Conservation (phyloP, 2,888 invertebrate genomes). For the Hirtodrosophila cameraria region DNA sequence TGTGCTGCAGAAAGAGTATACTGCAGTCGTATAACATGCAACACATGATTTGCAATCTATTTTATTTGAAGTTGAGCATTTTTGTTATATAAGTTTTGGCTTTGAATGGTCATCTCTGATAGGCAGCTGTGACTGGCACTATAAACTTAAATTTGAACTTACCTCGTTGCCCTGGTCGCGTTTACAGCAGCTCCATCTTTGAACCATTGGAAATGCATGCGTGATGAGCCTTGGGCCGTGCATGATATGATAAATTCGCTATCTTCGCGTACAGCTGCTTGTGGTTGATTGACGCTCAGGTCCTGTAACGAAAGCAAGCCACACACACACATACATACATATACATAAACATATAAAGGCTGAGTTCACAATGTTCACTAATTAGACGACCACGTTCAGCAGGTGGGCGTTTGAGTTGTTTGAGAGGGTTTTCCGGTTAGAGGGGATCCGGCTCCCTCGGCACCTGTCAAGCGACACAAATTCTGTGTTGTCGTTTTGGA, state of each 20-base stretch:
- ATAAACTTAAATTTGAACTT: constrained; percentile 64
- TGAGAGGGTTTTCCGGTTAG: constrained; percentile 10
- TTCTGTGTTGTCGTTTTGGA: constrained; percentile 10
- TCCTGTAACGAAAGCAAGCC: constrained; percentile 82
- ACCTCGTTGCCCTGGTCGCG: constrained; percentile 90
- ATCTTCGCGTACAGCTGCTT: constrained; percentile 87
- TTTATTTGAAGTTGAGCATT: constrained; percentile 4
- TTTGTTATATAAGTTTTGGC: constrained; percentile 35
- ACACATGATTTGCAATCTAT: background rate
- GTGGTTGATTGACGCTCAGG: constrained; percentile 85
- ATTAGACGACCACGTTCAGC: constrained; percentile 31
- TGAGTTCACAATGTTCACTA: constrained; percentile 48
- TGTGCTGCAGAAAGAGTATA: constrained; percentile 7
- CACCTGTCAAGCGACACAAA: constrained; percentile 33
- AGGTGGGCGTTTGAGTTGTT: constrained; percentile 3
- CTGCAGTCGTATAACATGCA: background rate
- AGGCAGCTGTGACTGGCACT: constrained; percentile 25
- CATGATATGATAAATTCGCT: constrained; percentile 92
- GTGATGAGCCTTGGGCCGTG: constrained; percentile 90
- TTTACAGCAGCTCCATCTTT: constrained; percentile 92
- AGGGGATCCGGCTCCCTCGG: constrained; percentile 13
- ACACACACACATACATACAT: no score
- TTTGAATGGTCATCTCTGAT: constrained; percentile 9
- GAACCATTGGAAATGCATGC: constrained; percentile 91
- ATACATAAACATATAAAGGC: no score